Evolutionary conservation across 2,113 vertebrate genomes (phyloP), one percentile per base, ranked within the genome.

Genomic region (Oostethus manadensis): DNA sequence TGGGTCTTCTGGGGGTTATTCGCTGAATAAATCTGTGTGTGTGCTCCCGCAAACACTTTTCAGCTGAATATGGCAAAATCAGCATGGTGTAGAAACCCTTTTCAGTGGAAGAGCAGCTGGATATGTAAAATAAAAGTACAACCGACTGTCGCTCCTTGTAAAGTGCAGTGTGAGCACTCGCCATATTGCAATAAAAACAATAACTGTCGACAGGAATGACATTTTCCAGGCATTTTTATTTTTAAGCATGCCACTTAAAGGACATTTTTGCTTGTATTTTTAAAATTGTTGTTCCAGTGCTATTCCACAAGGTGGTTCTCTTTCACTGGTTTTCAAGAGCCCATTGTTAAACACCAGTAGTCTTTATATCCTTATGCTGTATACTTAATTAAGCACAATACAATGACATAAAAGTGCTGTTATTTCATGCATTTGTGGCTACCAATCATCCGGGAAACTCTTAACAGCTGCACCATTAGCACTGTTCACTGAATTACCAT

Each of bases 401-500:
- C 1, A 44, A 57, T 40, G 54, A 47, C 64, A 77, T 63, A 54
- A 62, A 48, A 13, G 61, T 61, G 53, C 51, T n/a, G 21, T 70
- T 62, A 48, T 55, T 48, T 6, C 45, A 49, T 63, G 68, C 72
- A 65, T 56, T 54, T 53, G 48, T 60, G 62, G 56, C 61, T 75
- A 62, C 66, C 77, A 77, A 71, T 84, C 77, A 73, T 58, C 58
- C 49, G 8, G 47, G 8, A 35, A 47, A 55, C 48, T 62, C 68
- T 61, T 46, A 69, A 65, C 60, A 43, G 60, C 62, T 46, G 71
- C 47, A 69, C 58, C 17, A 14, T 51, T 56, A 56, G 63, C 61
- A 67, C 66, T 74, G 66, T 74, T 74, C 68, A 69, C 70, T 62
- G 66, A 67, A 65, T 62, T 62, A 53, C 81, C 74, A 82, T 82